A percentile compares a stretch with the other conserved stretches of the same genome.
phyloP scores from a whole-genome alignment of 2,113 vertebrate species.

The Paramisgurnus dabryanus region DNA sequence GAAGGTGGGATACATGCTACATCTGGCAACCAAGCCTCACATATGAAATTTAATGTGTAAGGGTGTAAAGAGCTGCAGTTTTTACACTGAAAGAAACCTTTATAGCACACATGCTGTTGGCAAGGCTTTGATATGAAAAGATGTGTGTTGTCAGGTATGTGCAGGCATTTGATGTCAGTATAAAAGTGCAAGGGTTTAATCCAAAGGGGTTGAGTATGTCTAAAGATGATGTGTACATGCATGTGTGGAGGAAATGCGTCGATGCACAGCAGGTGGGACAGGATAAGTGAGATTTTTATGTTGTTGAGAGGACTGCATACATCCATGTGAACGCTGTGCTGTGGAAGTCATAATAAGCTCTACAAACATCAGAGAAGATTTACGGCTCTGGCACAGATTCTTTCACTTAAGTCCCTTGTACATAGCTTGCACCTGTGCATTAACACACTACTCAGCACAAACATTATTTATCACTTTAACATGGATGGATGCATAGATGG shows the following conservation, averaged over 20 bases:
- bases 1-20: slow-evolving; percentile 13
- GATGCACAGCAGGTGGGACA: slow-evolving; percentile 19
- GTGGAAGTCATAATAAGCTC: not conserved
- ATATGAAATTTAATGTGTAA: slow-evolving; percentile 19
- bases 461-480: too few species aligned
- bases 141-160: slow-evolving; percentile 13
- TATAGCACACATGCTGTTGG: not conserved
- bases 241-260: slow-evolving; percentile 4
- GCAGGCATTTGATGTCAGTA: not conserved
- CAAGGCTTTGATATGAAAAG: slow-evolving; percentile 18
- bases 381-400: not conserved
- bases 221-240: not conserved
- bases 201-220: not conserved
- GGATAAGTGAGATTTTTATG: not conserved
- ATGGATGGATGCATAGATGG: too few species aligned
- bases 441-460: too few species aligned
- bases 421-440: not conserved
- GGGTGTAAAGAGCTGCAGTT: not conserved
- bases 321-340: not conserved
- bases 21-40: not conserved
- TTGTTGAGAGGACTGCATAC: not conserved
- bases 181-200: not conserved
- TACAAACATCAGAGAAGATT: not conserved
- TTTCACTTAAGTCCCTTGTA: not conserved
- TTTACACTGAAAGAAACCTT: slow-evolving; percentile 2